These are phyloP conservation scores for Diorhabda carinulata DNA, from an alignment of 1,140 invertebrate species.

Conservation along the genomic window DNA sequence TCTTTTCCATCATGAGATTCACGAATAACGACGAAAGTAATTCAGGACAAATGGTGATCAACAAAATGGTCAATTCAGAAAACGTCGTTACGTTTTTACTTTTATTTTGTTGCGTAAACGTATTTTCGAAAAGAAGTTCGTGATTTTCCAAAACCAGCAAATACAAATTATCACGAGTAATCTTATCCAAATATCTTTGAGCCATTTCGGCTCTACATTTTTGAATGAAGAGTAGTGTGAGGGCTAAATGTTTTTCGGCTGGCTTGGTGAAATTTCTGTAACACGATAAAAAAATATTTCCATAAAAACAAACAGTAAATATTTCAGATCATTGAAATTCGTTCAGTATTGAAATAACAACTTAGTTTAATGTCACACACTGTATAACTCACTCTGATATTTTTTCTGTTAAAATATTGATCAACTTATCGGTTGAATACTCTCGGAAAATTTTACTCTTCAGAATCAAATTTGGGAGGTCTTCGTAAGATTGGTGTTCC, in stretches of 20 bases:
- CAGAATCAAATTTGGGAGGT: conserved; percentile 54
- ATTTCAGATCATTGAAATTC: not conserved
- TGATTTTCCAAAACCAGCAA: conserved; percentile 49
- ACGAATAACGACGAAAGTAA: conserved; percentile 51
- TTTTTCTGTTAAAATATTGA: conserved; percentile 47
- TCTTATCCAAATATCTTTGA: conserved; percentile 47
- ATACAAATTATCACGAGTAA: conserved; percentile 45
- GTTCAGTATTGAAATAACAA: not conserved
- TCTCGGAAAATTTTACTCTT: conserved; percentile 54
- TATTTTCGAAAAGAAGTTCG: conserved; percentile 54
- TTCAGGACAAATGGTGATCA: conserved; percentile 51
- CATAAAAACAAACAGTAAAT: not conserved
- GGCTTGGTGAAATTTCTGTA: conserved; percentile 39
- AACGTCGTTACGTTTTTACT: conserved; percentile 50
- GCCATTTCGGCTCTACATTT: conserved; percentile 52
- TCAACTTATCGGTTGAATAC: conserved; percentile 56
- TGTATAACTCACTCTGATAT: conserved; percentile 28
- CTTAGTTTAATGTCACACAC: not conserved
- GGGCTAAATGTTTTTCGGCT: conserved; percentile 46
- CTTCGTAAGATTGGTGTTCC: conserved; percentile 47
- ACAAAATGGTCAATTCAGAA: conserved; percentile 53
- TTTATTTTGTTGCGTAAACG: conserved; percentile 40
- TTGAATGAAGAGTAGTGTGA: conserved; percentile 54
- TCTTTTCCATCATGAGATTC: conserved; percentile 48
- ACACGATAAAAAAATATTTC: conserved; percentile 1